Evolutionary conservation across 2,888 invertebrate genomes (phyloP).

Genomic region (Platerodrilus igneus): DNA sequence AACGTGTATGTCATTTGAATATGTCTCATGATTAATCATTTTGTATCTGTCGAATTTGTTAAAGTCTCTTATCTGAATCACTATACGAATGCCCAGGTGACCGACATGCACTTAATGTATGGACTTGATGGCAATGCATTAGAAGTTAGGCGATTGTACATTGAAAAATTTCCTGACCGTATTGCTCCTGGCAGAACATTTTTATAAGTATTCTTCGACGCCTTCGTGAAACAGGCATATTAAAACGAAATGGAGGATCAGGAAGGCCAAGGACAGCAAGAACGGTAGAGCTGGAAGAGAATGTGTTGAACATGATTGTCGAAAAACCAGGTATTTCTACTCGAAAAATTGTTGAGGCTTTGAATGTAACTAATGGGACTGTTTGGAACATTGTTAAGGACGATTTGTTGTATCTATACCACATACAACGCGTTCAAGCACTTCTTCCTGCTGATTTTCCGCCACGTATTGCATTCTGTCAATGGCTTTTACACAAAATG

Average conservation of each 20-base stretch:
- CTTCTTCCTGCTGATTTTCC: conserved; percentile 14
- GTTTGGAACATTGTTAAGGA: conserved; percentile 6
- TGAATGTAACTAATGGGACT: conserved; percentile 6
- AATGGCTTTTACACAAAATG: conserved; percentile 14
- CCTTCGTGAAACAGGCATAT: conserved; percentile 18
- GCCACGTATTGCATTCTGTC: conserved; percentile 12
- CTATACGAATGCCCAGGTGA: conserved; percentile 5
- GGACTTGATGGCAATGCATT: conserved; percentile 1
- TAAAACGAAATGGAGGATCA: conserved; percentile 14
- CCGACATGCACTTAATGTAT: neutral
- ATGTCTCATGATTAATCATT: no score
- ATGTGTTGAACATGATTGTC: conserved; percentile 10
- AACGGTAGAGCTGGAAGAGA: conserved; percentile 14
- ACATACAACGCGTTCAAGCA: conserved; percentile 10
- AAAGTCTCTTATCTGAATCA: no score
- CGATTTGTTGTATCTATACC: conserved; percentile 4
- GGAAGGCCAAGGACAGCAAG: conserved; percentile 15
- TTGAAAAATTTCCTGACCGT: conserved; percentile 6
- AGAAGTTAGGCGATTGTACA: conserved; percentile 8
- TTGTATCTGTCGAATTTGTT: no score
- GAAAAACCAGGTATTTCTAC: conserved; percentile 11
- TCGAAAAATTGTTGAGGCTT: conserved; percentile 10
- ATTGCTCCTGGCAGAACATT: conserved; percentile 11
- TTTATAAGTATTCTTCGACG: conserved; percentile 12
- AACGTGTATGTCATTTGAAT: no score